A percentile compares a stretch with the other conserved stretches of the same genome.
Evolutionary conservation across 2,888 invertebrate genomes (phyloP).

Genomic region (Plemyria rubiginata): DNA sequence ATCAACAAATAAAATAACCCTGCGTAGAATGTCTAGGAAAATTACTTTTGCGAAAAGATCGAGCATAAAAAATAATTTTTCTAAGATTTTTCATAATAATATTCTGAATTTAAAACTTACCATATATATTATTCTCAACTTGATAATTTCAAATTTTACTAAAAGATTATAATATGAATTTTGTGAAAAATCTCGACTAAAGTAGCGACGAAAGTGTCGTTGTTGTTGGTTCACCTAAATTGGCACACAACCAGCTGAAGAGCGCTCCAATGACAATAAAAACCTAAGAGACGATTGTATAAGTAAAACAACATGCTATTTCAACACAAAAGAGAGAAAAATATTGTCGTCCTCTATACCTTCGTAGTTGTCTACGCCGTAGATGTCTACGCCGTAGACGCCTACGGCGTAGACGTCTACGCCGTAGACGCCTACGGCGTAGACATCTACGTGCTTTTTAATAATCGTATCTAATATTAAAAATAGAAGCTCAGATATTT

Average conservation of each 20-base stretch:
- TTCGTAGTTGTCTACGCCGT: not conserved
- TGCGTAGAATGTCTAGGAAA: no score
- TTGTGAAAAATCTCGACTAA: slow-evolving; percentile 1
- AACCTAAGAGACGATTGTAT: not conserved
- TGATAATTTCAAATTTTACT: no score
- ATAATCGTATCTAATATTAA: not conserved
- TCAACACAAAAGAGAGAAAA: not conserved
- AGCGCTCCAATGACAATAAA: slow-evolving; percentile 3
- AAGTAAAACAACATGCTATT: not conserved
- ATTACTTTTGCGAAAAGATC: no score
- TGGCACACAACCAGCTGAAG: slow-evolving; percentile 4
- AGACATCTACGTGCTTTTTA: not conserved
- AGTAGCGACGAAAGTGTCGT: not conserved
- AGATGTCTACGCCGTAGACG: no score
- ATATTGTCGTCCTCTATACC: not conserved
- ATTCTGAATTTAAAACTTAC: no score
- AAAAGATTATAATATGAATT: not conserved
- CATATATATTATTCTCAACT: no score
- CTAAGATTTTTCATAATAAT: no score
- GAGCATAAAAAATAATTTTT: no score
- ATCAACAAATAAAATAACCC: no score
- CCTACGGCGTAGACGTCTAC: no score
- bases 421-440: no score
- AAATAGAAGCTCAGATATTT: no score
- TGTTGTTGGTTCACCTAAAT: slow-evolving; percentile 4